Percentiles rank a stretch among this genome's conserved stretches.
Conservation (phyloP, 2,797 vertebrate species). For the Thaleichthys pacificus region DNA sequence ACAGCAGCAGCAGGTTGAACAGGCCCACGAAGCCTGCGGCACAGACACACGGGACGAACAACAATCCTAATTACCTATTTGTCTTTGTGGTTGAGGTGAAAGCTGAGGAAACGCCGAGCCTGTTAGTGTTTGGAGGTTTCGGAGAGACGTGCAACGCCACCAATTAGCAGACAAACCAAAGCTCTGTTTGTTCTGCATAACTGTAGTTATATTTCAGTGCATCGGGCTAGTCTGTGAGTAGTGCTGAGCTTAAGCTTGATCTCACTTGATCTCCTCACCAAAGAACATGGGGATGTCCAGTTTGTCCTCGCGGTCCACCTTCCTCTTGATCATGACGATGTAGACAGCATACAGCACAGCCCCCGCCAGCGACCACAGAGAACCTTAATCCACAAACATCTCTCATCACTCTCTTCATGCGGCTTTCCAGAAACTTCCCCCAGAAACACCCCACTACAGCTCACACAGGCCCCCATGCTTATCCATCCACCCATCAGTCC, state of each 20-base stretch:
- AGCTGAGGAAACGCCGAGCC: neutral
- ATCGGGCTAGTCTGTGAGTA: neutral
- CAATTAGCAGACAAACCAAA: neutral
- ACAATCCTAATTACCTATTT: no score
- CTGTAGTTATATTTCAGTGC: neutral
- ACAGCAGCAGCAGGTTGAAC: conserved; percentile 94
- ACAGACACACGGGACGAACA: conserved; percentile 24
- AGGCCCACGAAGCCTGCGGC: conserved; percentile 92
- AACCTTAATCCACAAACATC: conserved; percentile 72
- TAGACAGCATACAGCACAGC: conserved; percentile 92
- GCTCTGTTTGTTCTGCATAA: neutral
- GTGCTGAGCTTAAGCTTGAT: neutral
- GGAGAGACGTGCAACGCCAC: neutral
- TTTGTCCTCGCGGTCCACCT: conserved; percentile 94
- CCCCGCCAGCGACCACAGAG: conserved; percentile 90
- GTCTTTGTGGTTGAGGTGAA: neutral
- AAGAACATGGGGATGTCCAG: conserved; percentile 98
- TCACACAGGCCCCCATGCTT: no score
- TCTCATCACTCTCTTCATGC: neutral
- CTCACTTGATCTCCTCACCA: conserved; percentile 72
- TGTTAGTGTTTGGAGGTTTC: neutral
- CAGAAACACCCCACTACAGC: no score
- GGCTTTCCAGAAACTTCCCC: no score
- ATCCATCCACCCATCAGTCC: no score
- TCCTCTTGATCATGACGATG: conserved; percentile 96